These are phyloP conservation scores for Batillaria attramentaria DNA, from an alignment of 1,140 invertebrate species.

Conservation along the genomic window DNA sequence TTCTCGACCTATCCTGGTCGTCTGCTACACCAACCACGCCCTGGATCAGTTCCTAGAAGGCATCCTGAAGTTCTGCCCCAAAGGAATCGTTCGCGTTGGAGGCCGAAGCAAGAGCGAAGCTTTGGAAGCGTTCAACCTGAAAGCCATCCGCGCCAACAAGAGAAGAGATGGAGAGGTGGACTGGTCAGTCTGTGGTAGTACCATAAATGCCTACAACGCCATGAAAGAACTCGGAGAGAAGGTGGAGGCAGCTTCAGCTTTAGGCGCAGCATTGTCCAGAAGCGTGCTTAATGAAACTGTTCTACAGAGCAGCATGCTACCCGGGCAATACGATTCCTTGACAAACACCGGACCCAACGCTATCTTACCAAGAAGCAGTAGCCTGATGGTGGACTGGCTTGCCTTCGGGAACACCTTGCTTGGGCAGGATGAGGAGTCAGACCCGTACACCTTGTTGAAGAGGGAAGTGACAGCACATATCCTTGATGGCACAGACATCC, in stretches of 20 bases:
- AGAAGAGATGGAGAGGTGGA: too few relatives aligned
- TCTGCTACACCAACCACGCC: conserved; percentile 90
- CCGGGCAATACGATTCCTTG: conserved; percentile 21
- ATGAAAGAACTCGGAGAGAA: too few relatives aligned
- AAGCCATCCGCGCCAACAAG: too few relatives aligned
- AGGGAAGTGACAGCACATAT: not conserved
- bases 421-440: not conserved
- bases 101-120: conserved; percentile 76
- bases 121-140: conserved; percentile 45
- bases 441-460: not conserved
- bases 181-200: too few relatives aligned
- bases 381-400: conserved; percentile 2
- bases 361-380: too few relatives aligned
- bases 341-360: too few relatives aligned
- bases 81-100: conserved; percentile 78
- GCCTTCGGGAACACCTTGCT: not conserved
- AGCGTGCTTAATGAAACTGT: not conserved
- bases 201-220: too few relatives aligned
- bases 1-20: conserved; percentile 79
- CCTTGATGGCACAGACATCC: not conserved
- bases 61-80: conserved; percentile 45
- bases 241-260: too few relatives aligned
- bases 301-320: not conserved
- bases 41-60: conserved; percentile 91
- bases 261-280: not conserved